These are phyloP conservation scores for Lepetodrilus schrolli DNA, from an alignment of 2,888 invertebrate genomes.

Conservation along the genomic window DNA sequence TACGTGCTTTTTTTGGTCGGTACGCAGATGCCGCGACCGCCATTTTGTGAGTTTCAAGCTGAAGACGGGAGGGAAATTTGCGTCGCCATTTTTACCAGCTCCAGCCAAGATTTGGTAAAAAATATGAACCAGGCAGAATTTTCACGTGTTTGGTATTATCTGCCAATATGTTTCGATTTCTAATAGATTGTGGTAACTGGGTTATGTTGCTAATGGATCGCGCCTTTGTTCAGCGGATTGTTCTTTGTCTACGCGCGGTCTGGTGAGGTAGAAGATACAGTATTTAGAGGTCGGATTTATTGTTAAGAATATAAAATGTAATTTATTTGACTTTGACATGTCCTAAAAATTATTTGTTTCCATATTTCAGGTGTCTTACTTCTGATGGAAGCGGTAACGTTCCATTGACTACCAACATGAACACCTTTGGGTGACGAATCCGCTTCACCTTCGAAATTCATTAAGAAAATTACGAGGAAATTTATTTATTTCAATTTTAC, in stretches of 20 bases:
- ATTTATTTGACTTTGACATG: neutral
- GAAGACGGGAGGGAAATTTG: conserved; percentile 26
- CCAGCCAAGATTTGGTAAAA: neutral
- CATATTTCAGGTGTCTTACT: neutral
- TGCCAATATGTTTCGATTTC: neutral
- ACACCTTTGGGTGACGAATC: conserved; percentile 9
- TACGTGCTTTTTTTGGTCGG: conserved; percentile 6
- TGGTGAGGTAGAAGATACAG: conserved; percentile 17
- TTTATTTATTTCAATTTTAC: conserved; percentile 16
- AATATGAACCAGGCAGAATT: neutral
- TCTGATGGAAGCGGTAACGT: neutral
- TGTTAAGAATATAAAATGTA: neutral
- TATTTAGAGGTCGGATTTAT: conserved; percentile 14
- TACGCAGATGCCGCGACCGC: conserved; percentile 27
- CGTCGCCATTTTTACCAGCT: conserved; percentile 27
- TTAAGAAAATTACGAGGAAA: neutral
- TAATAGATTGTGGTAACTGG: neutral
- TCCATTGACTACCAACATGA: neutral
- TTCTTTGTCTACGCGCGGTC: conserved; percentile 25
- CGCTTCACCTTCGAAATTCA: neutral
- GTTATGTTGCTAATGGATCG: conserved; percentile 4
- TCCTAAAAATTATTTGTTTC: neutral
- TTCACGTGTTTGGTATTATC: neutral
- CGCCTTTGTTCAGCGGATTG: conserved; percentile 14
- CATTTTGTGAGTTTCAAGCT: conserved; percentile 27